Base-by-base conservation (phyloP, 2,797 vertebrate species). In the Muraenolepis orangiensis region DNA sequence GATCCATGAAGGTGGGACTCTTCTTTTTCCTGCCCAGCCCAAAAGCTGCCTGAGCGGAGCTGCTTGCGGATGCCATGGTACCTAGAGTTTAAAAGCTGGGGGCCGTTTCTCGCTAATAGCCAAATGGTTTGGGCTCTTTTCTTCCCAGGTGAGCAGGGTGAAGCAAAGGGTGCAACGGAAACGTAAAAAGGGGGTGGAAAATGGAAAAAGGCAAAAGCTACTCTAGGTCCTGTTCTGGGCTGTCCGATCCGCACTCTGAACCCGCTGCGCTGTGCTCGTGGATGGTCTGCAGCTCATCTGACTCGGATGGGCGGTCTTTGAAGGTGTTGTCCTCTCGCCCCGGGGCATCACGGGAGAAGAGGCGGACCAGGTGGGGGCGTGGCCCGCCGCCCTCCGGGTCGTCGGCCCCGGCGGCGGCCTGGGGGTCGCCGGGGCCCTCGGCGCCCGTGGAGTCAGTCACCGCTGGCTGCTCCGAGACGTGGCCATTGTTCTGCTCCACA, bases 291-390 rank as follows among this genome's bases (percentile, higher is more conserved):
- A 99, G 94, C 94, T 98, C 98, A 82, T 99, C 98, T 72, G 98
- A 98, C 93, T 98, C 97, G 0, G 97, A 99, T 88, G 98, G 95
- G 92, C 98, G 96, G 80, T 98, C 97, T 98, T 98, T 99, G 97
- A 99, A 99, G 97, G 98, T 99, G 96, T 99, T 99, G 96, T 99
- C 98, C 91, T 98, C 96, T 80, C 98, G 94, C 72, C 97, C 97
- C 80, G 98, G 98, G 87, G 98, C 98, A 95, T 99, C 98, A 95
- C 98, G 97, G 95, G 98, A 99, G 94, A 99, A 99, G 93, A 99
- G 97, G 97, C 98, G 98, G 96, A 91, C 91, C 95, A 99, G 94
- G 93, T 99, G 98, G 94, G 97, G 97, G 96, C 97, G 98, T 88
- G 91, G 93, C 46, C 79, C 88, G 87, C 92, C 87, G 74, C 90